Evolutionary conservation across 2,888 invertebrate species (phyloP).

Genomic region (Dendrolimus pini): DNA sequence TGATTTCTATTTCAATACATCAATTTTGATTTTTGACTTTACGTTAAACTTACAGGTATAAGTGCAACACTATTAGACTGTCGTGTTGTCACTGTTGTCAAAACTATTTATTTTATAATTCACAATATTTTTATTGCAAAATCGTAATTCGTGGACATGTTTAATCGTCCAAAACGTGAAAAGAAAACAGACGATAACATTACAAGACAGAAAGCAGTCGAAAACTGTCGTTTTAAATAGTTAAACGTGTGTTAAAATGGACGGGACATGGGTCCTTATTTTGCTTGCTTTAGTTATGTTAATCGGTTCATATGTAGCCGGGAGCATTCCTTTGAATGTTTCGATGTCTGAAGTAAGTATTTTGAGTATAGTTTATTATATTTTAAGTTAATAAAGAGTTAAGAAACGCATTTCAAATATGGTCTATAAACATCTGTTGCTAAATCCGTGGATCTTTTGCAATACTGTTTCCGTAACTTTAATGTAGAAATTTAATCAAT

Average conservation of each 20-base stretch:
- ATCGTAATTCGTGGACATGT: slow-evolving; percentile 1
- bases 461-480: slow-evolving; percentile 6
- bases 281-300: slow-evolving; percentile 94
- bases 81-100: slow-evolving; percentile 11
- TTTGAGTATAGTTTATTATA: slow-evolving; percentile 1
- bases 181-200: slow-evolving; percentile 7
- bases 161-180: slow-evolving; percentile 10
- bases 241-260: slow-evolving; percentile 75
- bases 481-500: neutral
- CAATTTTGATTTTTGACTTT: too few species aligned
- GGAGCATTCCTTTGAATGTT: slow-evolving; percentile 95
- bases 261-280: slow-evolving; percentile 89
- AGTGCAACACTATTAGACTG: slow-evolving; percentile 4
- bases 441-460: slow-evolving; percentile 9
- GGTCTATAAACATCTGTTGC: neutral
- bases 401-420: neutral
- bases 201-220: slow-evolving; percentile 5
- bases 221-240: slow-evolving; percentile 6
- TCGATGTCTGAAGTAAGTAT: slow-evolving; percentile 92
- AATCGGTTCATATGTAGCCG: slow-evolving; percentile 95
- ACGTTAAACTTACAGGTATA: too few species aligned
- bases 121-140: neutral
- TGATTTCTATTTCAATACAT: too few species aligned
- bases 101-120: neutral
- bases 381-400: neutral